These are phyloP conservation scores for Lasioglossum vierecki DNA, from an alignment of 2,888 invertebrate species.

Conservation along the genomic window DNA sequence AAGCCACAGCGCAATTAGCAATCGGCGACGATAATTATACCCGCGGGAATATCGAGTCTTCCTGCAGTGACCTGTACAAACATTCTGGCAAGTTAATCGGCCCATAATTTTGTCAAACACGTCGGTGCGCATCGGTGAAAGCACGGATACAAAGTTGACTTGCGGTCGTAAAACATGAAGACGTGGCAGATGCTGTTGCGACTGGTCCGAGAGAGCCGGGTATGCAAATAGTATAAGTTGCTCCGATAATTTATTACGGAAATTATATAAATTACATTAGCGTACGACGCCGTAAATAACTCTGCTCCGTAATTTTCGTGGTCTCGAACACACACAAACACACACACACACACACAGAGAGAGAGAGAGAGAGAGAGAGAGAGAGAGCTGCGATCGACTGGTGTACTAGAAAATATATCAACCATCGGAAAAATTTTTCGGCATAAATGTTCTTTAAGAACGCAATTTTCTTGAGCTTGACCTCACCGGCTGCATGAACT, in stretches of 20 bases:
- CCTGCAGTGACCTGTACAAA: neutral
- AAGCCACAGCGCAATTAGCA: neutral
- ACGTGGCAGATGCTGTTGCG: constrained; percentile 43
- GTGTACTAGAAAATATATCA: constrained; percentile 40
- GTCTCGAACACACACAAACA: neutral
- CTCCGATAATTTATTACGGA: constrained; percentile 52
- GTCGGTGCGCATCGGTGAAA: constrained; percentile 42
- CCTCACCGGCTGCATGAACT: constrained; percentile 24
- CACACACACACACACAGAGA: too few species aligned
- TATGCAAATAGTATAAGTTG: constrained; percentile 57
- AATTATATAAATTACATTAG: constrained; percentile 59
- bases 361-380: neutral
- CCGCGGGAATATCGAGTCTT: neutral
- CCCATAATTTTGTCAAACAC: constrained; percentile 44
- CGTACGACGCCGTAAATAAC: constrained; percentile 44
- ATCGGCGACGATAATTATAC: neutral
- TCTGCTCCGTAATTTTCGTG: constrained; percentile 44
- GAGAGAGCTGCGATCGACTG: constrained; percentile 25
- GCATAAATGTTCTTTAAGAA: constrained; percentile 13
- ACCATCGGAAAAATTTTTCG: neutral
- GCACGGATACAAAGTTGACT: constrained; percentile 40
- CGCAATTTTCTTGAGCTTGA: constrained; percentile 31
- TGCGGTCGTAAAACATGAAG: constrained; percentile 46
- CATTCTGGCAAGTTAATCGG: constrained; percentile 32
- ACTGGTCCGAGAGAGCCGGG: constrained; percentile 41